These are phyloP conservation scores for Sorex maritimensis DNA, from an alignment of 2,797 vertebrate genomes.

Conservation along the genomic window DNA sequence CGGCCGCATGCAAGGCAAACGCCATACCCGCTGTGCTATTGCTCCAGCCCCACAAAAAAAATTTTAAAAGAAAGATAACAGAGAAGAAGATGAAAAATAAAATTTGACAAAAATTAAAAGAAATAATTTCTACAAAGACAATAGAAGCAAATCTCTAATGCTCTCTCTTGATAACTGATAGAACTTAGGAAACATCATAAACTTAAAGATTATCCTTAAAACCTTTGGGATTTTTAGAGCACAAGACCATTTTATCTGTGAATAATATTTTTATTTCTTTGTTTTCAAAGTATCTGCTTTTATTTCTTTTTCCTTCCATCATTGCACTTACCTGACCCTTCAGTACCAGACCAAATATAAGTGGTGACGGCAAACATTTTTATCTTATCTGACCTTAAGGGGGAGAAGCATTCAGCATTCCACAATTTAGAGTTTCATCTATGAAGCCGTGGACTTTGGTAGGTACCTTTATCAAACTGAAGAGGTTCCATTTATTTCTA, in stretches of 20 bases:
- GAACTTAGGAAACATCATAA: no score
- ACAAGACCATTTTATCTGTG: background rate
- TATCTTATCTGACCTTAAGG: background rate
- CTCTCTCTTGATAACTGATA: background rate
- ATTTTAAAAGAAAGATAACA: no score
- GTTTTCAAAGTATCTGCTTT: background rate
- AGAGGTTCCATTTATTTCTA: background rate
- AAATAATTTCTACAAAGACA: no score
- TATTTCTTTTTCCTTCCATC: background rate
- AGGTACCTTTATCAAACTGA: background rate
- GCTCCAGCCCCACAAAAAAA: no score
- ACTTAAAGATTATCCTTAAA: no score
- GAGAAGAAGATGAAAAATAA: no score
- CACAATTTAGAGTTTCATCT: background rate
- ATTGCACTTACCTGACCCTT: background rate
- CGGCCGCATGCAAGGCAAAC: no score
- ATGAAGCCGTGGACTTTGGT: background rate
- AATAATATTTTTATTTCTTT: constrained; percentile 13
- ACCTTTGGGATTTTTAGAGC: background rate
- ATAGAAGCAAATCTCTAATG: no score
- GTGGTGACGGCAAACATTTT: background rate
- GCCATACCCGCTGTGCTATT: no score
- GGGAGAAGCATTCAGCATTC: background rate
- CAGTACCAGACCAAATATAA: background rate
- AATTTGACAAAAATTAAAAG: no score